Evolutionary conservation across 2,797 vertebrate genomes (phyloP), one percentile per base, ranked within the genome.

Genomic region (Sebastes dallii): DNA sequence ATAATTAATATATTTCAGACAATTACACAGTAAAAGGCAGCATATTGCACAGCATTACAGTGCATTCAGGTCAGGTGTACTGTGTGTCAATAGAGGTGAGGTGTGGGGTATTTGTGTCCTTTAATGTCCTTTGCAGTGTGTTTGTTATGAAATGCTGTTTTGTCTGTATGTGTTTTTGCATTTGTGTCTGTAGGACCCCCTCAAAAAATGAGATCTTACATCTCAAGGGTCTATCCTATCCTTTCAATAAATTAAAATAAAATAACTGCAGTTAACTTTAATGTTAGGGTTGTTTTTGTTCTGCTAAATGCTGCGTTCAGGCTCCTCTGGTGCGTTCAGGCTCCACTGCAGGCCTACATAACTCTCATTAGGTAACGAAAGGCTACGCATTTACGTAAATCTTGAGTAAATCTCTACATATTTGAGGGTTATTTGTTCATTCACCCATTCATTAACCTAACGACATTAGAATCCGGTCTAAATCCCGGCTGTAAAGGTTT

Each of bases 291-390:
- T 30, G n/a, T 72, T 71, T 65, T 81, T 22, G 32, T 54, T 25
- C 39, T 8, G 52, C n/a, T 50, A 6, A 22, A 12, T 36, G 34
- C 34, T 36, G 34, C 34, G 11, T 36, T 36, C 11, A 36, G 34
- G 34, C 34, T 36, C 34, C 34, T 36, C 34, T 25, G 46, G 6
- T 24, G 20, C 25, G 24, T 6, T 25, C 1, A 75, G 85, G 90
- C 81, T 89, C 29, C 65, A 70, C 14, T 27, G 1, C 18, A 8
- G 91, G 93, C 93, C 93, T 93, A 80, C 66, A 50, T 59, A 18
- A 32, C 16, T 36, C 42, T 2, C 56, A n/a, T 87, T 81, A 52
- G 69, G 12, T 81, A 88, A 89, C 78, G 34, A 13, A 9, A 13
- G 5, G 8, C 24, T 69, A 29, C 75, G 75, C 61, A 75, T 79